A percentile compares a stretch with the other conserved stretches of the same genome.
These are phyloP conservation scores for Oreochromis grahami DNA, from an alignment of 2,797 vertebrate species.

Conservation along the genomic window DNA sequence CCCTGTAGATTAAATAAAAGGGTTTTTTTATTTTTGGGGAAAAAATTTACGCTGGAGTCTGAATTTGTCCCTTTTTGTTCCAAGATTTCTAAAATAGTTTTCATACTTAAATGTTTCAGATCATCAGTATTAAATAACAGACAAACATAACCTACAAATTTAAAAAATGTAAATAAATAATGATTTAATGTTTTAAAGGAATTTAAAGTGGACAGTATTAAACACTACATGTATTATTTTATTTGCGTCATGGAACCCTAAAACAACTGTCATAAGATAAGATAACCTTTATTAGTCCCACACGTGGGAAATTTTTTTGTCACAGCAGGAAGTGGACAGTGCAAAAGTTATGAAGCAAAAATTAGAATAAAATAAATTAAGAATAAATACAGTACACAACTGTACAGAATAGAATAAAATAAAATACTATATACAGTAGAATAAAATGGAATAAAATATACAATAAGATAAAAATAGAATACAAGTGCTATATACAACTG, in stretches of 20 bases:
- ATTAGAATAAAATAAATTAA: no score
- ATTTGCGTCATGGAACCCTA: background rate
- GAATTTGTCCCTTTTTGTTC: background rate
- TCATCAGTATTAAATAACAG: background rate
- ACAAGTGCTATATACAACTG: no score
- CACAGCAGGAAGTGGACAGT: no score
- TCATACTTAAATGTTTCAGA: background rate
- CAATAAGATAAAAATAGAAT: no score
- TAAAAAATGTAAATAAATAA: background rate
- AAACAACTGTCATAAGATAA: background rate
- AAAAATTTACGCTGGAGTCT: background rate
- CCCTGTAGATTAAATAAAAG: background rate
- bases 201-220: background rate
- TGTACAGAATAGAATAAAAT: no score
- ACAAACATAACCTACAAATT: background rate
- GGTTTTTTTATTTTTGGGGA: fast-evolving
- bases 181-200: background rate
- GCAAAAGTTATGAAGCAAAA: no score
- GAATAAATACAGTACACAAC: no score
- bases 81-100: background rate
- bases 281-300: no score
- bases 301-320: no score
- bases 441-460: no score
- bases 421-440: no score
- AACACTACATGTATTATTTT: background rate